Conservation (phyloP, 2,797 vertebrate genomes). For the Pangasius sanitwongsei region DNA sequence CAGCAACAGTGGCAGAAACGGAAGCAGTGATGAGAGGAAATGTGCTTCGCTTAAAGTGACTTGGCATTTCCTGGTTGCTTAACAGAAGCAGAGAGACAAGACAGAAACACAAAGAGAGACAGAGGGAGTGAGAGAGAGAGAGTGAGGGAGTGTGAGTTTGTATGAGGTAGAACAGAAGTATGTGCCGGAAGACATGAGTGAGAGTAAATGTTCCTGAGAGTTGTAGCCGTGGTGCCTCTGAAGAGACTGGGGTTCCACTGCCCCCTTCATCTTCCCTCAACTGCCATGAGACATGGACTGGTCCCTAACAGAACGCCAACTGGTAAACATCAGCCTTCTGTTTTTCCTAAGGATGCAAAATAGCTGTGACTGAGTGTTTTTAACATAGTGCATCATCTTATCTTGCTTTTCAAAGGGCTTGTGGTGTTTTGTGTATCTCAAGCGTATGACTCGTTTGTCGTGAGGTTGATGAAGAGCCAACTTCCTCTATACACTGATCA, state of each 20-base stretch:
- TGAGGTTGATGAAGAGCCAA: slow-evolving; percentile 28
- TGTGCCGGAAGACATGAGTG: slow-evolving; percentile 23
- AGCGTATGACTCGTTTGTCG: slow-evolving; percentile 15
- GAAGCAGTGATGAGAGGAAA: slow-evolving; percentile 78
- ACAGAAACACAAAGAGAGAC: slow-evolving; percentile 15
- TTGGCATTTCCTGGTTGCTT: slow-evolving; percentile 82
- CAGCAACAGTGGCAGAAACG: slow-evolving; percentile 62
- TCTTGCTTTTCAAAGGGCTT: not conserved
- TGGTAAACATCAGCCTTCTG: slow-evolving; percentile 71
- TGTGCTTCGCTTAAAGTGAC: slow-evolving; percentile 75
- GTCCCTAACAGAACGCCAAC: slow-evolving; percentile 69
- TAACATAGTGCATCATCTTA: not conserved
- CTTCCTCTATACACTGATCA: slow-evolving; percentile 44
- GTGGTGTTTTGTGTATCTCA: slow-evolving; percentile 9
- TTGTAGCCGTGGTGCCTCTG: slow-evolving; percentile 46
- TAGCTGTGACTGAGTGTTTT: not conserved
- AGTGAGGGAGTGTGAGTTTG: slow-evolving; percentile 2
- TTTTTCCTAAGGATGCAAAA: slow-evolving; percentile 15
- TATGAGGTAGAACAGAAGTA: slow-evolving; percentile 30
- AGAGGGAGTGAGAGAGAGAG: slow-evolving; percentile 23
- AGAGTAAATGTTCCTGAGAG: slow-evolving; percentile 35
- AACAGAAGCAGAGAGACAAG: slow-evolving; percentile 55
- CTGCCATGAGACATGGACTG: slow-evolving; percentile 82
- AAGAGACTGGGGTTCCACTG: slow-evolving; percentile 70
- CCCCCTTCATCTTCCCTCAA: slow-evolving; percentile 65